Evolutionary conservation across 2,888 invertebrate genomes (phyloP).

Genomic region (Drosophila limbata): DNA sequence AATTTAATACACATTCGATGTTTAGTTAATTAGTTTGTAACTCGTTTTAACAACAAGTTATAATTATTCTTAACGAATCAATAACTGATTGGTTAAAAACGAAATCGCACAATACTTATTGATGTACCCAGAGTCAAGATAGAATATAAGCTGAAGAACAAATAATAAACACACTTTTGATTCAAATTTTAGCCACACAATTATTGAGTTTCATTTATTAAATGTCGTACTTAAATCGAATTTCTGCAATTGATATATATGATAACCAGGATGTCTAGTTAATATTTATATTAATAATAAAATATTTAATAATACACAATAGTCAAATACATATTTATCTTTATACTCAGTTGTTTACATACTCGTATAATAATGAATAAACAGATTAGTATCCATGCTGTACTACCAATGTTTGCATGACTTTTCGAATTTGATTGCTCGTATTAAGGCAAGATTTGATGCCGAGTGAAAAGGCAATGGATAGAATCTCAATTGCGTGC

Average conservation of each 20-base stretch:
- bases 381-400: conserved; percentile 90
- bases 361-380: not conserved
- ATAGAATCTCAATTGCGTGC: conserved; percentile 91
- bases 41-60: not conserved
- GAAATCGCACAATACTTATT: conserved; percentile 14
- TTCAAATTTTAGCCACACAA: conserved; percentile 15
- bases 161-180: conserved; percentile 6
- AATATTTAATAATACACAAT: conserved; percentile 9
- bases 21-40: conserved; percentile 23
- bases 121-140: conserved; percentile 2
- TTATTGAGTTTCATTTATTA: conserved; percentile 3
- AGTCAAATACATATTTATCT: conserved; percentile 2
- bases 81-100: not conserved
- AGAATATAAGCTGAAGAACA: conserved; percentile 5
- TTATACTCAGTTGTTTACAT: not conserved
- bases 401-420: conserved; percentile 92
- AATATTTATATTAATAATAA: conserved; percentile 6
- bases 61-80: not conserved
- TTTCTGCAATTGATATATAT: not conserved
- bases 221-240: not conserved
- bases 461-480: conserved; percentile 93
- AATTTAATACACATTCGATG: conserved; percentile 3
- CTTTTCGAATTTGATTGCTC: conserved; percentile 91
- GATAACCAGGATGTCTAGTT: not conserved
- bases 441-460: conserved; percentile 92